Evolutionary conservation across 1,140 invertebrate species (phyloP).

Genomic region (Antheraea mylitta): DNA sequence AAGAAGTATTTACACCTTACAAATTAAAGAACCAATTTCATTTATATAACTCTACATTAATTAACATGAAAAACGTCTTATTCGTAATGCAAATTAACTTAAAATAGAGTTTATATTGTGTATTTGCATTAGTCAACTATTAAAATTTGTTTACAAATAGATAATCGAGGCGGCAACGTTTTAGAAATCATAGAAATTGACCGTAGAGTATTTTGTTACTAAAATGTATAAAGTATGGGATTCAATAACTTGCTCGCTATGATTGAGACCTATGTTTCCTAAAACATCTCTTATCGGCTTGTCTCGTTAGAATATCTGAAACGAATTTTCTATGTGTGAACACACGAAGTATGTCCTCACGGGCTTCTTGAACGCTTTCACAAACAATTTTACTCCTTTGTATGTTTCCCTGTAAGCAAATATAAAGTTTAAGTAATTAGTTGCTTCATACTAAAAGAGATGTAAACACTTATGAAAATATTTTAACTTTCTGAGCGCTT

Average conservation of each 20-base stretch:
- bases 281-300: constrained; percentile 93
- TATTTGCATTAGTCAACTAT: no score
- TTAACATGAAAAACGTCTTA: neutral
- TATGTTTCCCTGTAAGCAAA: constrained; percentile 89
- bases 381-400: constrained; percentile 95
- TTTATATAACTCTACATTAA: neutral
- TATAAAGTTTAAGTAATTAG: neutral
- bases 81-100: neutral
- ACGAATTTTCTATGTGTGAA: constrained; percentile 95
- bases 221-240: constrained; percentile 8
- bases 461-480: no score
- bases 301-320: constrained; percentile 92
- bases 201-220: neutral
- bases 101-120: neutral
- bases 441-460: neutral
- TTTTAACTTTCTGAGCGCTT: no score
- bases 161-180: neutral
- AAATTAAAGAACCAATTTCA: neutral
- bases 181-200: neutral
- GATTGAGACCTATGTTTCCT: constrained; percentile 86
- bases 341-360: constrained; percentile 91
- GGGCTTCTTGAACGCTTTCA: constrained; percentile 94
- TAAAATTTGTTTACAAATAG: no score
- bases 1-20: constrained; percentile 25
- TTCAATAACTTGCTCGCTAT: constrained; percentile 44